Evolutionary conservation across 2,797 vertebrate species (phyloP).

Genomic region (Phataginus tricuspis): DNA sequence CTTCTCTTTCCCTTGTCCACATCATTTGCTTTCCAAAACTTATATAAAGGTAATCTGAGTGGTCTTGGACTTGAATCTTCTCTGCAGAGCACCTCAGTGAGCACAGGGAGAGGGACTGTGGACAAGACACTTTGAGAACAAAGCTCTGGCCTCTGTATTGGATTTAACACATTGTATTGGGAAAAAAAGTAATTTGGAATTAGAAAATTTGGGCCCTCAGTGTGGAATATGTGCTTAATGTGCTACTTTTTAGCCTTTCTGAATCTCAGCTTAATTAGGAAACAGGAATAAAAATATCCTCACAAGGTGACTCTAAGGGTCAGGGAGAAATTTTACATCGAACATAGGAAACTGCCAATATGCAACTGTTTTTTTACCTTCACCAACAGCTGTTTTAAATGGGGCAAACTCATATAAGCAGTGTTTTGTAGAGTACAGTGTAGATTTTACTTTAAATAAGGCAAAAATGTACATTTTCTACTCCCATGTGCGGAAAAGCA

Average conservation of each 20-base stretch:
- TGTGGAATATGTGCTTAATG: not conserved
- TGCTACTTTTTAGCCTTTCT: not conserved
- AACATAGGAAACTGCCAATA: not conserved
- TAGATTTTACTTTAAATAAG: conserved; percentile 16
- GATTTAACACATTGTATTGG: not conserved
- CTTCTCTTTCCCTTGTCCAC: not conserved
- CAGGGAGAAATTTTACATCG: not conserved
- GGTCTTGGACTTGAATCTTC: not conserved
- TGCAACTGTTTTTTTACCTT: not conserved
- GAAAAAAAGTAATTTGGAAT: not conserved
- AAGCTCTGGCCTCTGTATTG: not conserved
- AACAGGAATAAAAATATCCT: not conserved
- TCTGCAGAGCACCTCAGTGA: not conserved
- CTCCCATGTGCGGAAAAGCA: not conserved
- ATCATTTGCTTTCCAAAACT: not conserved
- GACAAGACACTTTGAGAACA: not conserved
- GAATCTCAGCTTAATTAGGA: not conserved
- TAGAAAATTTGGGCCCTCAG: not conserved
- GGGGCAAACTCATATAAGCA: not conserved
- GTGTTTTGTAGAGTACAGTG: rapidly evolving
- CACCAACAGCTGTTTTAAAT: not conserved
- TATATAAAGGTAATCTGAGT: not conserved
- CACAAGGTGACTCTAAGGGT: not conserved
- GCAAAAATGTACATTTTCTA: not conserved
- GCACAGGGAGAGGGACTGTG: not conserved